A percentile compares a stretch with the other conserved stretches of the same genome.
Evolutionary conservation across 2,888 invertebrate genomes (phyloP).

Genomic region (Allygus modestus): DNA sequence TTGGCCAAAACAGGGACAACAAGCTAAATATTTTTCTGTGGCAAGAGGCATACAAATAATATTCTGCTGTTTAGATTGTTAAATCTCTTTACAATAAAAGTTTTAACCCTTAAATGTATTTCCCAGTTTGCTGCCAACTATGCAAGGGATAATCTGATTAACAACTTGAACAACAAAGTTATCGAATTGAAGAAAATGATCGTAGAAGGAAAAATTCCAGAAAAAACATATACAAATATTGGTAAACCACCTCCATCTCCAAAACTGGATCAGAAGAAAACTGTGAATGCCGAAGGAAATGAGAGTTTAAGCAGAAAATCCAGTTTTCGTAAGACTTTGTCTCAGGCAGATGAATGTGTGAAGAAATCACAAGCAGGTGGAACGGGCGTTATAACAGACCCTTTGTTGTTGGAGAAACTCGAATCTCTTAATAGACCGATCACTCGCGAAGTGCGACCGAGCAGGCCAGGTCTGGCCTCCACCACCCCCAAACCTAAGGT

Average conservation of each 20-base stretch:
- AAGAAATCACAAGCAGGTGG: slow-evolving; percentile 77
- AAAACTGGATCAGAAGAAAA: slow-evolving; percentile 64
- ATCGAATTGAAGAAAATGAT: slow-evolving; percentile 84
- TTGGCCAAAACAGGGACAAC: no score
- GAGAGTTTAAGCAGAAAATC: slow-evolving; percentile 78
- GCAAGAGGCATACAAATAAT: no score
- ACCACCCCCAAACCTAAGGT: slow-evolving; percentile 75
- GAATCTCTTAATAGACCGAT: slow-evolving; percentile 78
- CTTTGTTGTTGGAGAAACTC: slow-evolving; percentile 81
- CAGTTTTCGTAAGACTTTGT: slow-evolving; percentile 82
- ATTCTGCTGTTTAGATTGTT: no score
- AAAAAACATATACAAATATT: slow-evolving; percentile 73
- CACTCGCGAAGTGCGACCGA: slow-evolving; percentile 80
- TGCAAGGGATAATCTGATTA: slow-evolving; percentile 91
- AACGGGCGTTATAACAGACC: slow-evolving; percentile 82
- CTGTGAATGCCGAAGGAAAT: slow-evolving; percentile 70
- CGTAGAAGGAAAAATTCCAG: slow-evolving; percentile 74
- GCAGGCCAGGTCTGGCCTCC: slow-evolving; percentile 74
- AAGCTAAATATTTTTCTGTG: no score
- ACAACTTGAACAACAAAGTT: slow-evolving; percentile 87
- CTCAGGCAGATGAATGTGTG: slow-evolving; percentile 74
- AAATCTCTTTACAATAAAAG: no score
- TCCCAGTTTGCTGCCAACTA: slow-evolving; percentile 91
- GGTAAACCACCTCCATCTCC: slow-evolving; percentile 70
- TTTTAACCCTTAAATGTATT: no score